These are phyloP conservation scores for Nomada goodeniana DNA, from an alignment of 2,888 invertebrate species.

Conservation along the genomic window DNA sequence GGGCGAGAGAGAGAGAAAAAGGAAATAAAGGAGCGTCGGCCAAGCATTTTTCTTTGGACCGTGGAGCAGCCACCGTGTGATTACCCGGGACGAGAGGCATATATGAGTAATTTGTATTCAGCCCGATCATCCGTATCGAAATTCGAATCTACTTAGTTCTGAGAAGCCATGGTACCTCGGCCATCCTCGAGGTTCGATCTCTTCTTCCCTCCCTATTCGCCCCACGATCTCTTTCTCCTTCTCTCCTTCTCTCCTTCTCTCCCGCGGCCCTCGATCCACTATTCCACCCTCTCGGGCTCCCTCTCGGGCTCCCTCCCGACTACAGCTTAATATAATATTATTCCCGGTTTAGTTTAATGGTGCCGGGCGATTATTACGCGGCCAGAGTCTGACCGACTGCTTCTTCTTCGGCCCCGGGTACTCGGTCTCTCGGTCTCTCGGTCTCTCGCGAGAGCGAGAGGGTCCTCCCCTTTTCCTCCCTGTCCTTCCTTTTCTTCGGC, in stretches of 20 bases:
- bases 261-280: conserved; percentile 62
- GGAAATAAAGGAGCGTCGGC: conserved; percentile 72
- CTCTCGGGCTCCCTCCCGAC: conserved; percentile 69
- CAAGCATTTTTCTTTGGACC: conserved; percentile 81
- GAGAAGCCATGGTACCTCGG: conserved; percentile 79
- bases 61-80: conserved; percentile 83
- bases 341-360: conserved; percentile 84
- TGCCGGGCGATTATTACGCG: conserved; percentile 84
- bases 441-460: too few species aligned
- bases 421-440: conserved; percentile 28
- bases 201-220: conserved; percentile 51
- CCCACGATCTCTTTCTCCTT: conserved; percentile 29
- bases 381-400: conserved; percentile 76
- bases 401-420: conserved; percentile 73
- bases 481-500: background rate
- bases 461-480: conserved; percentile 24
- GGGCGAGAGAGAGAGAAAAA: conserved; percentile 61
- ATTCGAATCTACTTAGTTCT: conserved; percentile 85
- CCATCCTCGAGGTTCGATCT: conserved; percentile 68
- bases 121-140: conserved; percentile 85
- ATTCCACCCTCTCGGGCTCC: conserved; percentile 69
- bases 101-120: conserved; percentile 85
- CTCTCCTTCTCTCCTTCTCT: conserved; percentile 47
- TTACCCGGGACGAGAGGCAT: conserved; percentile 81
- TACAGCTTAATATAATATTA: conserved; percentile 84